Conservation (phyloP, 2,113 vertebrate genomes). For the Eubucco bourcierii region DNA sequence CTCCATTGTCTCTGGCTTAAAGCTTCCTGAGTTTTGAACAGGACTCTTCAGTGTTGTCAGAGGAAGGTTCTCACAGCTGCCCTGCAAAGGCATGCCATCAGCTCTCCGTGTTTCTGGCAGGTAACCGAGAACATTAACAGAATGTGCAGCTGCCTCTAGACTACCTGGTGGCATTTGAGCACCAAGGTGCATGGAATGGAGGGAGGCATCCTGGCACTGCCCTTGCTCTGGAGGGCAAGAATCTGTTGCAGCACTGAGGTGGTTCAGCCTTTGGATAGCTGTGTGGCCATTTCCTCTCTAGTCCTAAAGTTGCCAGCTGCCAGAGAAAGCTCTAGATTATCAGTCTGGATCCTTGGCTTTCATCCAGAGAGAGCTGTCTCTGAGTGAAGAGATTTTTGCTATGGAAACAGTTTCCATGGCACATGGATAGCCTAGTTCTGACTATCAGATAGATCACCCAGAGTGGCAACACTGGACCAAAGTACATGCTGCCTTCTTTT, state of each 20-base stretch:
- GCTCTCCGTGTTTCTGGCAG: not conserved
- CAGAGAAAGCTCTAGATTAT: constrained; percentile 14
- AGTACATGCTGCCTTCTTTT: not conserved
- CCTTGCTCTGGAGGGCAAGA: not conserved
- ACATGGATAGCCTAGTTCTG: not conserved
- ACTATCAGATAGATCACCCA: not conserved
- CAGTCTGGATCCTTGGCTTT: constrained; percentile 27
- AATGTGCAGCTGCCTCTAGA: not conserved
- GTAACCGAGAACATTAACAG: not conserved
- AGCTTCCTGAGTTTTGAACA: not conserved
- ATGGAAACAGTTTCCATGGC: constrained; percentile 56
- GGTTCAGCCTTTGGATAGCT: not conserved
- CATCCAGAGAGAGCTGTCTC: constrained; percentile 20
- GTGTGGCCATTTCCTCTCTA: not conserved
- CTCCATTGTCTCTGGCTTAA: not conserved
- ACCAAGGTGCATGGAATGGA: not conserved
- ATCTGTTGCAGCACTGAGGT: not conserved
- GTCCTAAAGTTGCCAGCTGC: not conserved
- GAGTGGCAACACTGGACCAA: not conserved
- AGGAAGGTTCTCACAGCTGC: not conserved
- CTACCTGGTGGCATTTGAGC: not conserved
- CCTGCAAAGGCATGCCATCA: not conserved
- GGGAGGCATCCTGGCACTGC: not conserved
- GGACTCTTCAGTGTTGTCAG: not conserved
- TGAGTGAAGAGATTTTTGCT: constrained; percentile 23